These are phyloP conservation scores for Epirrhoe alternata DNA, from an alignment of 2,888 invertebrate species.

Conservation along the genomic window DNA sequence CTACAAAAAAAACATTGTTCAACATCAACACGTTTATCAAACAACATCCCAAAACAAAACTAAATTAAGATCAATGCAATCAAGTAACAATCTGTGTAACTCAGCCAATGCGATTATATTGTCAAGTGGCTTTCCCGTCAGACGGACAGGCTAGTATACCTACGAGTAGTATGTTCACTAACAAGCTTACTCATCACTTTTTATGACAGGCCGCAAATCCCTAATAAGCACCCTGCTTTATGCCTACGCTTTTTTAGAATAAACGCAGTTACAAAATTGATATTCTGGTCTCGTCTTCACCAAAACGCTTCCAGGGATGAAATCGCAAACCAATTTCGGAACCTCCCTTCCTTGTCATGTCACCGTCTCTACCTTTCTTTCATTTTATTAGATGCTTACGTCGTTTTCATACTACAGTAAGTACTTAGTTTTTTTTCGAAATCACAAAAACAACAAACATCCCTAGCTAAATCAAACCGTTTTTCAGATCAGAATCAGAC, in stretches of 20 bases:
- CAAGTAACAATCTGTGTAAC: too few relatives aligned
- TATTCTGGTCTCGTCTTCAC: slow-evolving; percentile 24
- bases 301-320: slow-evolving; percentile 16
- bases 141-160: background rate
- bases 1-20: too few relatives aligned
- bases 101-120: background rate
- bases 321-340: slow-evolving; percentile 21
- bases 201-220: background rate
- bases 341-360: slow-evolving; percentile 1
- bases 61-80: too few relatives aligned
- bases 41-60: too few relatives aligned
- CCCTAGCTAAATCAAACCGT: too few relatives aligned
- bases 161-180: background rate
- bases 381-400: background rate
- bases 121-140: background rate
- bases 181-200: background rate
- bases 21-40: too few relatives aligned
- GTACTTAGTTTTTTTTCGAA: too few relatives aligned
- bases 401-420: background rate
- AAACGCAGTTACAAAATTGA: slow-evolving; percentile 14
- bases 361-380: background rate
- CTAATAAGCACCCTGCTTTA: background rate
- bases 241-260: background rate
- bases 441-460: too few relatives aligned
- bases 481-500: too few relatives aligned